These are phyloP conservation scores for Phortica variegata DNA, from an alignment of 1,140 invertebrate species.

Conservation along the genomic window DNA sequence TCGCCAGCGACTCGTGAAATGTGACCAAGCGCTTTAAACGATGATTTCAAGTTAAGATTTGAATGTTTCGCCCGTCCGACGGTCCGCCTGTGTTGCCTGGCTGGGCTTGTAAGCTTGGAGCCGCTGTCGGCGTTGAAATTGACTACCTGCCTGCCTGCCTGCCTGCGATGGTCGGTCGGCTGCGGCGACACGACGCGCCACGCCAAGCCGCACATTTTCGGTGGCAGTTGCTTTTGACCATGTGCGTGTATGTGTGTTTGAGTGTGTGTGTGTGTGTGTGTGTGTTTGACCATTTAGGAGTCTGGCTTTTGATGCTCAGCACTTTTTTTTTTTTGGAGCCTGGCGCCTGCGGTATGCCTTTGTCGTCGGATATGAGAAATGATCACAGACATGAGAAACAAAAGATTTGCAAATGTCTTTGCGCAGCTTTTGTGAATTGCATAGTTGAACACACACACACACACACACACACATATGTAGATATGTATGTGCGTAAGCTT, in stretches of 20 bases:
- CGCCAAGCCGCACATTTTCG: slow-evolving; percentile 14
- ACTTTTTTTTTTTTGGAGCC: slow-evolving; percentile 29
- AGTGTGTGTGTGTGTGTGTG: no score
- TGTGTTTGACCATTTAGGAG: slow-evolving; percentile 14
- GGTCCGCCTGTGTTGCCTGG: slow-evolving; percentile 29
- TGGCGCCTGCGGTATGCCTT: slow-evolving; percentile 56
- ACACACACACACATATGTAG: no score
- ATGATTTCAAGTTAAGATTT: slow-evolving; percentile 56
- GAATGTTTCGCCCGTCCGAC: slow-evolving; percentile 49
- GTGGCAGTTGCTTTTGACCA: slow-evolving; percentile 10
- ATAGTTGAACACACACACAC: no score
- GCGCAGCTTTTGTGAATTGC: slow-evolving; percentile 49
- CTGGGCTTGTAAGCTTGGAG: no score
- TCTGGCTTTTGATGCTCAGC: slow-evolving; percentile 21
- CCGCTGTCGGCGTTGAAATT: no score
- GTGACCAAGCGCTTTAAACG: slow-evolving; percentile 13
- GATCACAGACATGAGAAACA: slow-evolving; percentile 56
- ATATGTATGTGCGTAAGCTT: no score
- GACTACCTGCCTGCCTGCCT: no score
- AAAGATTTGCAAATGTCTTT: slow-evolving; percentile 56
- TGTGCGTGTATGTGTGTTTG: no score
- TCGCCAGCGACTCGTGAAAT: background rate
- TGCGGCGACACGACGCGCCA: no score
- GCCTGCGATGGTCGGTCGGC: no score
- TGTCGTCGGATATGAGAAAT: slow-evolving; percentile 55